These are phyloP conservation scores for Vesta saturnalis DNA, from an alignment of 2,888 invertebrate genomes.

Conservation along the genomic window DNA sequence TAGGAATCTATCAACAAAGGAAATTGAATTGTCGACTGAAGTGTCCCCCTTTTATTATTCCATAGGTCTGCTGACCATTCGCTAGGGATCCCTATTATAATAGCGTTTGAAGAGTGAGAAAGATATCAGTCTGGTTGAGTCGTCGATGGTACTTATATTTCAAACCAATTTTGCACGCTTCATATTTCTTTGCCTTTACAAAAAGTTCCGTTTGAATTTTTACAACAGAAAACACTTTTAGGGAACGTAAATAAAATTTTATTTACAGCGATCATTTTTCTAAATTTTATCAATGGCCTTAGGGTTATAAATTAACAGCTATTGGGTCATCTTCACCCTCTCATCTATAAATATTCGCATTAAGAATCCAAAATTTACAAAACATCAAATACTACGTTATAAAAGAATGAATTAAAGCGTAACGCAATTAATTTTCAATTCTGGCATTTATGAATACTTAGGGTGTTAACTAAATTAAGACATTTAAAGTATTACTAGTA, in stretches of 20 bases:
- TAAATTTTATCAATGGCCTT: not conserved
- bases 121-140: conserved; percentile 57
- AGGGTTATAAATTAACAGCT: conserved; percentile 10
- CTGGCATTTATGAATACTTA: no score
- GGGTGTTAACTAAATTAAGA: no score
- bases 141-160: conserved; percentile 59
- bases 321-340: not conserved
- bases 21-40: conserved; percentile 61
- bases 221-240: conserved; percentile 46
- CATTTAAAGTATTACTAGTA: no score
- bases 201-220: conserved; percentile 51
- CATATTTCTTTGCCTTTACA: conserved; percentile 53
- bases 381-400: no score
- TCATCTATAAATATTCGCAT: no score
- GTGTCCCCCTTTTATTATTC: conserved; percentile 58
- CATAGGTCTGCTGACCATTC: conserved; percentile 58
- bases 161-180: conserved; percentile 61
- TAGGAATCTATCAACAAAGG: conserved; percentile 60
- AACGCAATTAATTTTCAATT: no score
- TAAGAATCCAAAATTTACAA: no score
- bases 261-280: conserved; percentile 33
- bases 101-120: conserved; percentile 59
- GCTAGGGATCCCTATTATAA: conserved; percentile 55
- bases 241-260: conserved; percentile 56
- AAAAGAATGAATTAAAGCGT: no score